Evolutionary conservation across 2,113 vertebrate species (phyloP), one percentile per base, ranked within the genome.

Genomic region (Apteryx owenii): DNA sequence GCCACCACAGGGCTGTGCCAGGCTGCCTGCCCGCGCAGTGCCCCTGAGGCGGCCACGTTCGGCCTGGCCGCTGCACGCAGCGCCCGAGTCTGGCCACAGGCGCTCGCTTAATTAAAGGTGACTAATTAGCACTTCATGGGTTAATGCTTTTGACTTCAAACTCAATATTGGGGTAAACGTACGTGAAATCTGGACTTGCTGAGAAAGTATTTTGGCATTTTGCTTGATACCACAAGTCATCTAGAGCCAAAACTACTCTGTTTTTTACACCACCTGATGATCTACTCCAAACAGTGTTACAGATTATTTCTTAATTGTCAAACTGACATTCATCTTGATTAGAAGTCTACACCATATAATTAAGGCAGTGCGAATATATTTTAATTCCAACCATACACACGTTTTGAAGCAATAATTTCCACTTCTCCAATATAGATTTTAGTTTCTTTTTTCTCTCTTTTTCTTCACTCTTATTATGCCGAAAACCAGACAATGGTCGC

Each of bases 401-500:
- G 86, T 79, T 93, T 96, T 85, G 46, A 88, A 76, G 75, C 44
- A 46, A 8, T 80, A 48, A 78, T 68, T 95, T 69, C 73, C 88
- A 51, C 56, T 91, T 95, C 85, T 96, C 89, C 89, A 84, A 95
- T 91, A 84, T 61, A 90, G 95, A 98, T 97, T 98, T 98, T 98
- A 97, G 98, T 97, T 93, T 96, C 89, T 97, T 95, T 97, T 96
- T 90, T 98, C 93, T 98, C 96, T 98, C 96, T 95, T 94, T 97
- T 97, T 91, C 94, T 95, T 97, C 83, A 85, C 90, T 93, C 93
- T 94, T 98, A 89, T 95, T 97, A 86, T 95, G 97, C 98, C 98
- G 97, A 98, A 98, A 98, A 98, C 97, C 99, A 99, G 99, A 99
- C 98, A 99, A 99, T 98, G 99, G 99, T 96, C 99, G 98, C 98